Conservation (phyloP, 2,113 vertebrate species). For the Stercorarius parasiticus region DNA sequence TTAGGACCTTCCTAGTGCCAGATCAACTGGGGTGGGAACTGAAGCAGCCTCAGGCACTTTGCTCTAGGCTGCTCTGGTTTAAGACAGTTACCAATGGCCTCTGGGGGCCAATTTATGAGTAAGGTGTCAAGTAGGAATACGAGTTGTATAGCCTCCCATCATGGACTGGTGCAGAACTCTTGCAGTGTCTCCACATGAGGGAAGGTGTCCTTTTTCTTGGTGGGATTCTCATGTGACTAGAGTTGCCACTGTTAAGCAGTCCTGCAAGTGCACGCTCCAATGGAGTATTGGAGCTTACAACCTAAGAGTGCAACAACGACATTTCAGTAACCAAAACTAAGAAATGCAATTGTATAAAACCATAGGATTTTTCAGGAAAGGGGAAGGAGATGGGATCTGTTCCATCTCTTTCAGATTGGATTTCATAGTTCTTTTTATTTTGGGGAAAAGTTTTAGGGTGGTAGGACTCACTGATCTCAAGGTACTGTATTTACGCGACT, state of each 20-base stretch:
- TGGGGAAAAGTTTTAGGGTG: not conserved
- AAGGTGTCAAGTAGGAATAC: conserved; percentile 1
- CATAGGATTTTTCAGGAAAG: not conserved
- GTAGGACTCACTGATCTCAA: not conserved
- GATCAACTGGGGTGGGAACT: not conserved
- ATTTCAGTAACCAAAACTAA: not conserved
- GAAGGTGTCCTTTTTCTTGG: not conserved
- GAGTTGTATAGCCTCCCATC: not conserved
- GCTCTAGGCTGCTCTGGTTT: conserved; percentile 7
- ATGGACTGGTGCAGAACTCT: not conserved
- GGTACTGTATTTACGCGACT: not conserved
- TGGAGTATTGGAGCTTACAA: not conserved
- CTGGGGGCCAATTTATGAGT: not conserved
- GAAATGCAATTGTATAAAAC: not conserved
- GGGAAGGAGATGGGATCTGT: not conserved
- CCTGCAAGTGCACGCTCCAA: not conserved
- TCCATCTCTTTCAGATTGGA: not conserved
- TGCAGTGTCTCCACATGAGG: not conserved
- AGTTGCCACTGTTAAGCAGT: not conserved
- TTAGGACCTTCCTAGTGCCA: not conserved
- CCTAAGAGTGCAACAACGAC: not conserved
- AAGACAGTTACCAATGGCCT: not conserved
- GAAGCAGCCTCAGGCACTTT: conserved; percentile 16
- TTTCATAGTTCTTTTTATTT: not conserved
- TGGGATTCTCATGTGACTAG: not conserved